A percentile compares a stretch with the other conserved stretches of the same genome.
Evolutionary conservation across 2,797 vertebrate genomes (phyloP).

Genomic region (Podargus strigoides): DNA sequence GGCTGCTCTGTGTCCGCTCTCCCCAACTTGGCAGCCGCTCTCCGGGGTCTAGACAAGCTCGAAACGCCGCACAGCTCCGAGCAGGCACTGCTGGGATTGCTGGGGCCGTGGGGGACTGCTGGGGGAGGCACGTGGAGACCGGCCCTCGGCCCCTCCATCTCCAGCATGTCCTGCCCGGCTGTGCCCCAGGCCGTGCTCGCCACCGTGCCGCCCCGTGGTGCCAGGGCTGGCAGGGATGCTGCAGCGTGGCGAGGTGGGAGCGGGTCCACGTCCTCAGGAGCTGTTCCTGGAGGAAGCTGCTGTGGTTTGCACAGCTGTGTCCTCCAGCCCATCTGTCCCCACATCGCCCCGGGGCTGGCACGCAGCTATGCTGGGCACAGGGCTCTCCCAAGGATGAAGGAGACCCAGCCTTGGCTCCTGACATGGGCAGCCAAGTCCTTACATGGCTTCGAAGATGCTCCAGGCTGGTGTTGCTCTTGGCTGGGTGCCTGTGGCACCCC

Average conservation of each 20-base stretch:
- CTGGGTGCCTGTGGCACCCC: background rate
- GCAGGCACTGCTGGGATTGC: background rate
- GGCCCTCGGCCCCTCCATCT: accelerated
- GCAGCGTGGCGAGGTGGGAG: background rate
- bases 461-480: constrained; percentile 11
- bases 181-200: background rate
- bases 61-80: background rate
- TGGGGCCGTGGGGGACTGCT: background rate
- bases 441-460: background rate
- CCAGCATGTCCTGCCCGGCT: accelerated
- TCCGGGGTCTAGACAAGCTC: background rate
- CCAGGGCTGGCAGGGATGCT: background rate
- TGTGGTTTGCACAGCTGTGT: background rate
- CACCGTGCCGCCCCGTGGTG: too few species aligned
- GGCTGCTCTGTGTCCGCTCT: background rate
- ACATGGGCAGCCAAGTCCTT: background rate
- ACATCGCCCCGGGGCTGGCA: background rate
- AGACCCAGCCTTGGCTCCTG: background rate
- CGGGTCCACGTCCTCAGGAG: background rate
- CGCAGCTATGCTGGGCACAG: accelerated
- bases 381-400: background rate
- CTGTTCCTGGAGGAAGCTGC: background rate
- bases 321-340: background rate
- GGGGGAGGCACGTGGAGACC: accelerated
- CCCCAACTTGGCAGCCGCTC: background rate